A percentile compares a stretch with the other conserved stretches of the same genome.
Evolutionary conservation across 1,140 invertebrate genomes (phyloP).

Genomic region (Drosophila sulfurigaster): DNA sequence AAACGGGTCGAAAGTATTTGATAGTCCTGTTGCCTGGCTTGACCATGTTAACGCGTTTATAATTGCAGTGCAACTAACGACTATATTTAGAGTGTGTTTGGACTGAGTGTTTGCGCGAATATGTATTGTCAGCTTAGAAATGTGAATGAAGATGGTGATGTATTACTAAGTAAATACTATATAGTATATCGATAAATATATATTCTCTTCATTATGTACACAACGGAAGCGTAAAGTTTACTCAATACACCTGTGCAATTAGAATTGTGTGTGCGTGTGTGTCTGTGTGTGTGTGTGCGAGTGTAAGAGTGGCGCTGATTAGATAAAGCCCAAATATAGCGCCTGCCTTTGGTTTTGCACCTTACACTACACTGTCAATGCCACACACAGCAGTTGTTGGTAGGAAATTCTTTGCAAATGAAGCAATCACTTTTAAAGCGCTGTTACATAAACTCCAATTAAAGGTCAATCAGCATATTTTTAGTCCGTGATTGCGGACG

Average conservation of each 20-base stretch:
- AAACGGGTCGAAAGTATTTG: constrained; percentile 62
- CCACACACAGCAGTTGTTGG: constrained; percentile 26
- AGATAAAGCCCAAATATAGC: constrained; percentile 66
- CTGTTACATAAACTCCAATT: constrained; percentile 64
- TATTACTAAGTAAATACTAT: constrained; percentile 12
- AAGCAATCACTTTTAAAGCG: constrained; percentile 65
- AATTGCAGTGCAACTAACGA: neutral
- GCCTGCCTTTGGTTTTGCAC: constrained; percentile 61
- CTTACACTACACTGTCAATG: constrained; percentile 43
- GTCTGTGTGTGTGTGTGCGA: constrained; percentile 21
- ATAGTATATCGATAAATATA: constrained; percentile 1
- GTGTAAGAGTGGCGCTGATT: constrained; percentile 50
- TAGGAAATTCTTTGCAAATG: constrained; percentile 71
- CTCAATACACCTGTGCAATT: constrained; percentile 22
- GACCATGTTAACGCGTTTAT: constrained; percentile 49
- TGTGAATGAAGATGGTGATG: constrained; percentile 2
- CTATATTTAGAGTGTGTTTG: constrained; percentile 20
- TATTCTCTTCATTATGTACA: constrained; percentile 2
- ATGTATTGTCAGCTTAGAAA: neutral
- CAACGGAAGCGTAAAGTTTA: constrained; percentile 16
- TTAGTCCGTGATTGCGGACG: constrained; percentile 48
- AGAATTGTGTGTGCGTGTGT: constrained; percentile 20
- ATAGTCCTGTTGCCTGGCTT: constrained; percentile 65
- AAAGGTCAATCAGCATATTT: constrained; percentile 52
- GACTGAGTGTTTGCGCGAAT: neutral